These are phyloP conservation scores for Oxygymnocypris stewartii DNA, from an alignment of 2,113 vertebrate genomes.

Conservation along the genomic window DNA sequence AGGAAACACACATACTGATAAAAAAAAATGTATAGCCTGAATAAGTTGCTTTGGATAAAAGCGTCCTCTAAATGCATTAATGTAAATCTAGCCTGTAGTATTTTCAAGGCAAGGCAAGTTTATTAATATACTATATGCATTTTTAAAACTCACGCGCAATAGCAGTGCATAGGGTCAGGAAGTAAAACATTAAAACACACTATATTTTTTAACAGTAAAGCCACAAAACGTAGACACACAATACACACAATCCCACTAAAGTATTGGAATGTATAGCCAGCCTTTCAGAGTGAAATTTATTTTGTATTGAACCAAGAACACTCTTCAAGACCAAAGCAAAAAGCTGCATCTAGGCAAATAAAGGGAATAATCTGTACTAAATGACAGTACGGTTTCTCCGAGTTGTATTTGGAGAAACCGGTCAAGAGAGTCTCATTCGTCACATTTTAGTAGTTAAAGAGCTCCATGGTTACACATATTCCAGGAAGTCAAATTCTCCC, in stretches of 20 bases:
- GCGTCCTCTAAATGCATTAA: too few relatives aligned
- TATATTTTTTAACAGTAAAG: not conserved
- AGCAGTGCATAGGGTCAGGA: not conserved
- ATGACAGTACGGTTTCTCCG: not conserved
- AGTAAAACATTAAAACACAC: not conserved
- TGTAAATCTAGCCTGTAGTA: too few relatives aligned
- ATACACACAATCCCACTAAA: not conserved
- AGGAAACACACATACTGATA: too few relatives aligned
- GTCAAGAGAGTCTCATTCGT: not conserved
- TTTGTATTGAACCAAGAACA: not conserved
- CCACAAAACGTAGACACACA: not conserved
- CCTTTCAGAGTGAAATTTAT: not conserved
- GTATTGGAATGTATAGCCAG: not conserved
- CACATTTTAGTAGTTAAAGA: slow-evolving; percentile 7
- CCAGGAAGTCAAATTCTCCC: not conserved
- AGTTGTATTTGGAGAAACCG: not conserved
- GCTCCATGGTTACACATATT: not conserved
- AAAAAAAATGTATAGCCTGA: too few relatives aligned
- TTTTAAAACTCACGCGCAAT: too few relatives aligned
- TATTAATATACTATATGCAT: too few relatives aligned
- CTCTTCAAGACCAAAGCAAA: not conserved
- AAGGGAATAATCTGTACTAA: not conserved
- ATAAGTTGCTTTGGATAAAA: too few relatives aligned
- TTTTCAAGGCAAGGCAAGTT: too few relatives aligned
- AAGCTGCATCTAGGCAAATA: not conserved